Evolutionary conservation across 2,888 invertebrate genomes (phyloP).

Genomic region (Coronaproctus castanopsis): DNA sequence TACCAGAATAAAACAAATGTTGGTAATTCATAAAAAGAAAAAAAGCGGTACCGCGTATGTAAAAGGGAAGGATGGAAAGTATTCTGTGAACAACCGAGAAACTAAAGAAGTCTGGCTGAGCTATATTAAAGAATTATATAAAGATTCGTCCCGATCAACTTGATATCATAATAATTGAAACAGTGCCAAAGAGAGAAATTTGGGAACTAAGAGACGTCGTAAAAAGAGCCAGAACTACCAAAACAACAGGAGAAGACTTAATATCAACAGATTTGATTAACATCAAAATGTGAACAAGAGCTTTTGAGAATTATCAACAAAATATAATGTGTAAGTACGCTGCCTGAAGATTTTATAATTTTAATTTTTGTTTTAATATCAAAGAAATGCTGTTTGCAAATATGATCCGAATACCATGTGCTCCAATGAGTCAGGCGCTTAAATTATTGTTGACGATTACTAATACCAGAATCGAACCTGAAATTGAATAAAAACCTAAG

Average conservation of each 20-base stretch:
- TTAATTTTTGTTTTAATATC: background rate
- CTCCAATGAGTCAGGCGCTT: too few species aligned
- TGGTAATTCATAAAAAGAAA: background rate
- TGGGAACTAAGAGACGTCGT: background rate
- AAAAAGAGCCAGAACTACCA: background rate
- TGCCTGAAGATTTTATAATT: background rate
- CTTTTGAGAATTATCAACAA: too few species aligned
- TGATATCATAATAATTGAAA: background rate
- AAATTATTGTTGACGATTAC: too few species aligned
- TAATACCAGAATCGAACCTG: too few species aligned
- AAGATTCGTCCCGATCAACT: background rate
- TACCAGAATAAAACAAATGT: background rate
- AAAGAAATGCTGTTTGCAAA: constrained; percentile 11
- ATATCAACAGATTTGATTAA: too few species aligned
- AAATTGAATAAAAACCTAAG: too few species aligned
- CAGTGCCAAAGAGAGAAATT: background rate
- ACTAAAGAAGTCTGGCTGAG: background rate
- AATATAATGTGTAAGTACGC: too few species aligned
- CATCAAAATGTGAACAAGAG: too few species aligned
- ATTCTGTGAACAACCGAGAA: background rate
- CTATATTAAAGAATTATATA: background rate
- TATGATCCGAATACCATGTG: too few species aligned
- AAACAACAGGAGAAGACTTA: background rate
- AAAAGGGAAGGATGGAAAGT: background rate
- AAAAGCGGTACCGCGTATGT: background rate